phyloP scores from a whole-genome alignment of 2,797 vertebrate genomes.

The Paramormyrops hopkinsi region DNA sequence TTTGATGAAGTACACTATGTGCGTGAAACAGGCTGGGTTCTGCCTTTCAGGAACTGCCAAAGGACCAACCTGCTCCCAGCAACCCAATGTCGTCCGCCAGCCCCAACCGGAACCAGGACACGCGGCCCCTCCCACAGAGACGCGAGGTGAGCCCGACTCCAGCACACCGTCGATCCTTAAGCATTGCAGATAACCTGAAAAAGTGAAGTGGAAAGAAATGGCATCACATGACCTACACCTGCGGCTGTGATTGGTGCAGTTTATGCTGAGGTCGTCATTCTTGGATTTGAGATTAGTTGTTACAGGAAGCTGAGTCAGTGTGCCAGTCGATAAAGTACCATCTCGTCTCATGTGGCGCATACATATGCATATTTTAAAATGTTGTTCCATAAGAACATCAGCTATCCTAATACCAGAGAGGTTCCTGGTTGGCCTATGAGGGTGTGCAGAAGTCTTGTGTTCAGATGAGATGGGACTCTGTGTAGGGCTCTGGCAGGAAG shows the following conservation, averaged over 20 bases:
- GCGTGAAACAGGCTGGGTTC: not conserved
- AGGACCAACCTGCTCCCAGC: slow-evolving; percentile 27
- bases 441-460: not conserved
- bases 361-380: not conserved
- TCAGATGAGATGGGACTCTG: not conserved
- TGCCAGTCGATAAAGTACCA: not conserved
- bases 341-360: not conserved
- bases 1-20: not conserved
- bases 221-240: slow-evolving; percentile 19
- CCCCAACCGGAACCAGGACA: slow-evolving; percentile 31
- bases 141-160: slow-evolving; percentile 37
- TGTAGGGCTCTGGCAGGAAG: not conserved
- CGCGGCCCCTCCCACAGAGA: slow-evolving; percentile 41
- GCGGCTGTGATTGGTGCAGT: not conserved
- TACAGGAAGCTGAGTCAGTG: not conserved
- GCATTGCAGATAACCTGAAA: not conserved
- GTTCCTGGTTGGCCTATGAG: not conserved
- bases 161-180: slow-evolving; percentile 38
- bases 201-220: slow-evolving; percentile 12
- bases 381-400: not conserved
- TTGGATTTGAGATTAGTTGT: not conserved
- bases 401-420: not conserved
- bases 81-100: slow-evolving; percentile 39
- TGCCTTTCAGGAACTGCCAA: not conserved
- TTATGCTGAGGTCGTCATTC: not conserved